Base-by-base conservation (phyloP, 2,797 vertebrate genomes). In the Crenuchus spilurus region DNA sequence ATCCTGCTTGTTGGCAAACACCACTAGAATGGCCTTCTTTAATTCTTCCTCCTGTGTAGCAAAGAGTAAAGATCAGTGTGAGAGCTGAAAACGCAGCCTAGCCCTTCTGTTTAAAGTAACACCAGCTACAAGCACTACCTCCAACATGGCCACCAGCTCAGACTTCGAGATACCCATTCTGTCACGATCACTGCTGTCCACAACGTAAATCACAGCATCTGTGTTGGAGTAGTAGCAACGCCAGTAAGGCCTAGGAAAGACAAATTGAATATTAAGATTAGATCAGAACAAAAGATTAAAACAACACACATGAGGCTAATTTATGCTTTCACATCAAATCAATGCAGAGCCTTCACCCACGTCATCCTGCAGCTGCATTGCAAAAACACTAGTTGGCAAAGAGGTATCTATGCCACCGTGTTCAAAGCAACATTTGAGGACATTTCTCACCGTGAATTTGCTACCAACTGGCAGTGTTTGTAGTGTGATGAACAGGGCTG, bases 1-100 rank as follows among this genome's bases (percentile, higher is more conserved):
- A 83, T 99, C 98, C 87, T 99, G 98, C 81, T 99, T 99, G 85
- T 99, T 99, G 39, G 98, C 98, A 89, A 99, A 99, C 62, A 99
- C 98, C 80, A 99, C 95, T 79, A 99, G 88, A 88, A 99, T 98
- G 3, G 98, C 97, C 87, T 99, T 99, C 89, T 97, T 98, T 83
- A 99, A 84, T 85, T 99, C 97, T 73, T 99, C 98, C 77, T 99
- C 98, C 98, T 99, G 79, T 26, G 77, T 24, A 26, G 61, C 76
- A 0, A 0, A 0, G 14, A 49, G 66, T 22, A 54, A 37, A 75
- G n/a, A 44, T 8, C 2, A 76, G 37, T 30, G 2, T 41, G 3
- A 61, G 16, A 63, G n/a, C 13, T n/a, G 14, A 35, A 35, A 61
- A 72, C 10, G 18, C 10, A 28, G 41, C 6, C 49, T 26, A n/a